Evolutionary conservation across 2,113 vertebrate genomes (phyloP), one percentile per base, ranked within the genome.

Genomic region (Nycticorax nycticorax): DNA sequence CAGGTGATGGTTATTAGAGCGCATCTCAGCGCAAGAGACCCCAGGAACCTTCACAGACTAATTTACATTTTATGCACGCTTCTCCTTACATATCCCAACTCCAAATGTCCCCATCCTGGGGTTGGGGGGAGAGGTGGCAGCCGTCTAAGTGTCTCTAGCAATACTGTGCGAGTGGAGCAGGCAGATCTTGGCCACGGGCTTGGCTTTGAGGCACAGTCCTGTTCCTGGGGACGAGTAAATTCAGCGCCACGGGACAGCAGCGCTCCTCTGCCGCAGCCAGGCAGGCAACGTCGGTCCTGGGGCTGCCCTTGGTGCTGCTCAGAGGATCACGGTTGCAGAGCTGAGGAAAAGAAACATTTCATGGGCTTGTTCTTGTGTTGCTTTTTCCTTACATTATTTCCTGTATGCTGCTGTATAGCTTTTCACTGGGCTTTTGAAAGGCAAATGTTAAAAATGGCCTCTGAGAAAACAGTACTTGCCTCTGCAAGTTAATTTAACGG

Each of bases 391-490:
- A 3, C 33, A 3, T 52, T 32, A 15, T 77, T 62, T 91, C 68
- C 62, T 71, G 37, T 60, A 50, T 69, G 76, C 81, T 85, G 50
- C 88, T 76, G 0, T 19, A 4, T 3, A 92, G 66, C 59, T 92
- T 81, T 62, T 28, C 71, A 18, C 41, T 56, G 32, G 69, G 69
- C 64, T 86, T 82, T 63, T 67, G 50, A 74, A 83, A 95, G 60
- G 66, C 72, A 74, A 87, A 93, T 92, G 77, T 87, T 78, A 83
- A 63, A 93, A 74, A 64, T 13, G 72, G 55, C 82, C 62, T 73
- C 55, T 83, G 82, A 93, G 77, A 41, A 90, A 89, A 22, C 55
- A 53, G 30, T 15, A 7, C 64, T 90, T 89, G 86, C 85, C 81
- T 89, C 76, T 52, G 48, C 77, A 39, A 82, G 48, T 73, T 86